A percentile compares a stretch with the other conserved stretches of the same genome.
These are phyloP conservation scores for Scolopax mira DNA, from an alignment of 2,113 vertebrate species.

Conservation along the genomic window DNA sequence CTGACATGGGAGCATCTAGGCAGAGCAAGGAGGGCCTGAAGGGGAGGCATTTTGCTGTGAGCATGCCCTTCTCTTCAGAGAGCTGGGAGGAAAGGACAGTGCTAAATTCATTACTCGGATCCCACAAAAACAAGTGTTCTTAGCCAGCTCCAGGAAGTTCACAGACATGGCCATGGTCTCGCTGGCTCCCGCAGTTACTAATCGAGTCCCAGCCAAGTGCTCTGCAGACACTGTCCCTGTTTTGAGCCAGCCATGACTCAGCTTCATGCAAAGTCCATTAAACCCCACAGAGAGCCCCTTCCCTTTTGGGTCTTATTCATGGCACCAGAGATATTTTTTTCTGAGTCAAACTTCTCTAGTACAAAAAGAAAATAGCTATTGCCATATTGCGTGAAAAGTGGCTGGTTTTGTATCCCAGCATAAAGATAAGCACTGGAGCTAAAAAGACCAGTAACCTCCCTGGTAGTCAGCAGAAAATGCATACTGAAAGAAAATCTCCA, in stretches of 20 bases:
- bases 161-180: neutral
- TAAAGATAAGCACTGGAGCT: neutral
- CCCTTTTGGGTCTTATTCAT: neutral
- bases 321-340: neutral
- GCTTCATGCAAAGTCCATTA: neutral
- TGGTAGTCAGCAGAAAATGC: constrained; percentile 4
- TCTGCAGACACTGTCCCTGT: constrained; percentile 3
- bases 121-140: neutral
- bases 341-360: neutral
- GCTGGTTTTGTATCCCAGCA: neutral
- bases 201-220: neutral
- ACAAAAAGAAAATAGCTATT: neutral
- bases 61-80: neutral
- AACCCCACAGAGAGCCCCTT: neutral
- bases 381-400: neutral
- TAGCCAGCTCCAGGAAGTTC: constrained; percentile 22
- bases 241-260: constrained; percentile 11
- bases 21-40: neutral
- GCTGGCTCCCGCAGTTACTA: neutral
- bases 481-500: neutral
- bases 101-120: neutral
- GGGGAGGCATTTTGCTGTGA: neutral
- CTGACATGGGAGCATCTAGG: neutral
- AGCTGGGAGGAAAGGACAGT: neutral
- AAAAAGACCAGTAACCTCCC: neutral